Conservation (phyloP, 2,888 invertebrate genomes). For the Formica aserva region DNA sequence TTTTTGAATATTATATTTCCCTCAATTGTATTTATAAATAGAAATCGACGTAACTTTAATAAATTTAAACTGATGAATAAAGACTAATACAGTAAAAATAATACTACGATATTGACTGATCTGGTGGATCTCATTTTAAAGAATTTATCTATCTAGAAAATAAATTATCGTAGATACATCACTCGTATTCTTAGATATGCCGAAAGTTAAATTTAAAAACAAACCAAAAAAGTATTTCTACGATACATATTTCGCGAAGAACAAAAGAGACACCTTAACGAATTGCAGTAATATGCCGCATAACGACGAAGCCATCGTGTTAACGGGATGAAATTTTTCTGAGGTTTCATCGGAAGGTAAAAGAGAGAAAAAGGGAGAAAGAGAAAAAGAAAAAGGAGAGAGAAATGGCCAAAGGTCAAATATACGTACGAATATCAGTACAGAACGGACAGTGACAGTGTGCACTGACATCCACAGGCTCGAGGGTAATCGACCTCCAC, state of each 20-base stretch:
- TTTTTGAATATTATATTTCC: not conserved
- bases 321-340: slow-evolving; percentile 70
- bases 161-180: not conserved
- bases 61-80: not conserved
- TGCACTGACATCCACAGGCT: slow-evolving; percentile 60
- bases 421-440: not conserved
- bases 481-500: slow-evolving; percentile 76
- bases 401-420: slow-evolving; percentile 27
- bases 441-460: slow-evolving; percentile 5
- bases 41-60: not conserved
- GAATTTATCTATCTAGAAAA: not conserved
- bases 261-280: slow-evolving; percentile 13
- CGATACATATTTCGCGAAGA: slow-evolving; percentile 1
- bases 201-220: slow-evolving; percentile 21
- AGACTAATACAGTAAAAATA: not conserved
- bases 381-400: slow-evolving; percentile 41
- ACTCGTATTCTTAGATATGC: not conserved
- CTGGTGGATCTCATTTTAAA: not conserved
- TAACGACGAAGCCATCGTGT: slow-evolving; percentile 61
- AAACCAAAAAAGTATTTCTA: slow-evolving; percentile 23
- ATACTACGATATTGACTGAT: not conserved
- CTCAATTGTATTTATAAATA: slow-evolving; percentile 14
- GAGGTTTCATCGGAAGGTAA: slow-evolving; percentile 51
- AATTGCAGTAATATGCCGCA: slow-evolving; percentile 50
- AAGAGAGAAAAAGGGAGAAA: not conserved